Percentiles rank a stretch among this genome's conserved stretches.
Conservation (phyloP, 2,888 invertebrate species). For the Amitus sp. region DNA sequence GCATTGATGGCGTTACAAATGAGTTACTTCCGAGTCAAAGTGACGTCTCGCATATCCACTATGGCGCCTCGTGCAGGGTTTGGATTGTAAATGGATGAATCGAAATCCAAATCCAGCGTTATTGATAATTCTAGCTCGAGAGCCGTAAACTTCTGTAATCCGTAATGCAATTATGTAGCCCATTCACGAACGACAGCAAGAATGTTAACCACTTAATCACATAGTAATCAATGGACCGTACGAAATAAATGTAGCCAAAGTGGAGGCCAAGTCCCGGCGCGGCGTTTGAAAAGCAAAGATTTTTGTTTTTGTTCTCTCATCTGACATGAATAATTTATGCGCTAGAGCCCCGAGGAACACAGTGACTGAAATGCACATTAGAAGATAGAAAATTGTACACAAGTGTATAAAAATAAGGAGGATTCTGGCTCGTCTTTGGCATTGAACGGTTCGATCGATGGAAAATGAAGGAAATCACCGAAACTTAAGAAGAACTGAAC, state of each 20-base stretch:
- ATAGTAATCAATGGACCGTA: conserved; percentile 43
- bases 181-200: conserved; percentile 36
- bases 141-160: conserved; percentile 40
- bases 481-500: neutral
- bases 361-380: neutral
- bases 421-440: conserved; percentile 5
- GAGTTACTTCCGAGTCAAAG: too few relatives aligned
- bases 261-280: too few relatives aligned
- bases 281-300: too few relatives aligned
- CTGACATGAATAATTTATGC: too few relatives aligned
- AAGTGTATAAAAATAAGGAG: neutral
- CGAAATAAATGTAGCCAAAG: conserved; percentile 50
- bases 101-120: conserved; percentile 25
- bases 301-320: too few relatives aligned
- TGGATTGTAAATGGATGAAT: too few relatives aligned
- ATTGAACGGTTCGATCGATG: too few relatives aligned
- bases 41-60: too few relatives aligned
- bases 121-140: conserved; percentile 37
- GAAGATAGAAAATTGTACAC: neutral
- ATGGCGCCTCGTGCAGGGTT: too few relatives aligned
- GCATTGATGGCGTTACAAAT: too few relatives aligned
- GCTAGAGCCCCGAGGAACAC: neutral
- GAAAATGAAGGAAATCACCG: conserved; percentile 1
- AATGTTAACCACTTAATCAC: conserved; percentile 41
- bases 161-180: conserved; percentile 39